Evolutionary conservation across 2,113 vertebrate species (phyloP).

Genomic region (Hystrix brachyura): DNA sequence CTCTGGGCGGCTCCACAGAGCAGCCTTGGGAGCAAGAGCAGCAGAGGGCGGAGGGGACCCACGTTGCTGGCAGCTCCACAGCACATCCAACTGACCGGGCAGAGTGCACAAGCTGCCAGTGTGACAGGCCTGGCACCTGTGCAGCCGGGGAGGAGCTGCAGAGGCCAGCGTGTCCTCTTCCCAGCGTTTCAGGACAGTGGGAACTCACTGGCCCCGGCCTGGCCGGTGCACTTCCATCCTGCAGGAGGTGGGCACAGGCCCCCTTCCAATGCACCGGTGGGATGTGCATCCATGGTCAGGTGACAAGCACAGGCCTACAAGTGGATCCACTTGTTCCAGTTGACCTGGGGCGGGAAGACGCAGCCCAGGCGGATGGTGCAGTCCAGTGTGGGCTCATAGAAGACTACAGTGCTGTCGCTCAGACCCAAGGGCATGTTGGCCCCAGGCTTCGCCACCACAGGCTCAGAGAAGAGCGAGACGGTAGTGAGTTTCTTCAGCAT

Average conservation of each 20-base stretch:
- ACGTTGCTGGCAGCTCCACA: neutral
- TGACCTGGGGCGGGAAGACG: slow-evolving; percentile 92
- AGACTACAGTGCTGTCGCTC: slow-evolving; percentile 69
- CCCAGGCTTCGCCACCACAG: slow-evolving; percentile 60
- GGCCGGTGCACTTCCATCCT: neutral
- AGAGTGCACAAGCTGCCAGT: rapidly evolving
- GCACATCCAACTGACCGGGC: neutral
- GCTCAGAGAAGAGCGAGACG: slow-evolving; percentile 90
- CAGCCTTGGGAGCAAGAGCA: neutral
- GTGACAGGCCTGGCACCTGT: neutral
- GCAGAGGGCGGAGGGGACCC: neutral
- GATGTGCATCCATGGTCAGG: rapidly evolving
- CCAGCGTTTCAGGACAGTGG: neutral
- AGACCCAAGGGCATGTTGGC: neutral
- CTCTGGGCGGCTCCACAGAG: neutral
- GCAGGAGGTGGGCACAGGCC: neutral
- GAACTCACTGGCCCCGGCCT: neutral
- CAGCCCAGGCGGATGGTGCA: slow-evolving; percentile 91
- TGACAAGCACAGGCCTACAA: slow-evolving; percentile 24
- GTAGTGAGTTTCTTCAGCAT: slow-evolving; percentile 83
- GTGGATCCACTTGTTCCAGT: slow-evolving; percentile 93
- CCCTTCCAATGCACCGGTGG: rapidly evolving
- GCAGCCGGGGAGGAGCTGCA: neutral
- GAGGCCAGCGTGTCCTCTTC: neutral
- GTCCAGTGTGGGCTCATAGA: slow-evolving; percentile 95